Base-by-base conservation (phyloP, 2,797 vertebrate species). In the Sphaeramia orbicularis region DNA sequence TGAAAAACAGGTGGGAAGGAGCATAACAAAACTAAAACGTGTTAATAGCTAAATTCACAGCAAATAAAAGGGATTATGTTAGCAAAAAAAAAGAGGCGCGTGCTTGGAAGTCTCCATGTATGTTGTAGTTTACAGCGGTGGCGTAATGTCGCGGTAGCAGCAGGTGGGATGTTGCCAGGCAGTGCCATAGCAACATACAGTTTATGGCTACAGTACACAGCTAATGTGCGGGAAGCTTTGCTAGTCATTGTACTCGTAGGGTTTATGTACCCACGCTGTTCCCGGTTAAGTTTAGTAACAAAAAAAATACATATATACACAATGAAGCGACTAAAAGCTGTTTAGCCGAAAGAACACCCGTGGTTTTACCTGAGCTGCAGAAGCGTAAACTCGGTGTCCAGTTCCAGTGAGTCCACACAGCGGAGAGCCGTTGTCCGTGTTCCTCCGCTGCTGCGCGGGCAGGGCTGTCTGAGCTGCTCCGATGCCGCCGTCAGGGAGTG, bases 141-240 rank as follows among this genome's bases (percentile, higher is more conserved):
- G 53, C 7, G 18, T 70, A 59, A 30, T 57, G 69, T 15, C 1
- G 56, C 42, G 6, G 56, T 68, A 64, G 74, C 84, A 86, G 89
- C 87, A 89, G 87, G 89, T 89, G 88, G 87, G 90, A 88, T 78
- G 89, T 91, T 90, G 78, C 83, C 75, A 43, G 74, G 57, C 81
- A 74, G 64, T 65, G 6, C 83, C 90, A 92, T 92, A 87, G 90
- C 91, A 93, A 92, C 91, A 80, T 83, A 71, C 87, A 83, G 74
- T 87, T 86, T 80, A 83, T 59, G 84, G 83, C 86, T 57, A 68
- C 78, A 56, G 70, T 16, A 72, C 72, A 61, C 74, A 21, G 71
- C 71, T 30, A 59, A 71, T n/a, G 65, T 49, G 76, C 77, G 36
- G 44, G 52, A 41, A 73, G 73, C 72, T 55, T 5, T 30, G 78